Percentiles rank a stretch among this genome's conserved stretches.
phyloP scores from a whole-genome alignment of 2,888 invertebrate genomes.

The Brachylomia viminalis region DNA sequence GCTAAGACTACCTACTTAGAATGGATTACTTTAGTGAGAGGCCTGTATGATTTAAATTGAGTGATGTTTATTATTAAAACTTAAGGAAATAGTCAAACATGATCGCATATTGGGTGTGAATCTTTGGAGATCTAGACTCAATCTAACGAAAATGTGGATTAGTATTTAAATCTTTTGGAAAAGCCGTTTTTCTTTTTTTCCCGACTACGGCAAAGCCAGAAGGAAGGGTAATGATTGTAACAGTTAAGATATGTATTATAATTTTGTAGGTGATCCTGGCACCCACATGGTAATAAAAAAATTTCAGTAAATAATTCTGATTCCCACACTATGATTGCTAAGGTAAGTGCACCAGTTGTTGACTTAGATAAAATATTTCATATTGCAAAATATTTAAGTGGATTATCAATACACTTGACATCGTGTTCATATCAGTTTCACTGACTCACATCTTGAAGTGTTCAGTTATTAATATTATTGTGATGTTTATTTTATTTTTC shows the following conservation, averaged over 20 bases:
- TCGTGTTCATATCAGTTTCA: conserved; percentile 60
- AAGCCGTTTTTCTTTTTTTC: not conserved
- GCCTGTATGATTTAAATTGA: not conserved
- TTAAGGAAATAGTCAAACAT: not conserved
- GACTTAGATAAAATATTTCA: conserved; percentile 69
- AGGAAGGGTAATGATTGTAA: no score
- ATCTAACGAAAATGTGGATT: not conserved
- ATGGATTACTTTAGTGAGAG: not conserved
- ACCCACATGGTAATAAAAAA: conserved; percentile 49
- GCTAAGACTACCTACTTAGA: not conserved
- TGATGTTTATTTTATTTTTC: conserved; percentile 18
- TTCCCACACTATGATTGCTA: conserved; percentile 69
- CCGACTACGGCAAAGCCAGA: no score
- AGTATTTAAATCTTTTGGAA: not conserved
- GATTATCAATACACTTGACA: conserved; percentile 77
- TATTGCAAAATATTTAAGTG: conserved; percentile 78
- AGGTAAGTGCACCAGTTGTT: conserved; percentile 66
- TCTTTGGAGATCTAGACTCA: not conserved
- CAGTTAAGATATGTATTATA: no score
- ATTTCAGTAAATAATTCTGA: conserved; percentile 56
- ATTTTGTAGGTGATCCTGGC: no score
- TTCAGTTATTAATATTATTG: conserved; percentile 62
- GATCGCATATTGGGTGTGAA: not conserved
- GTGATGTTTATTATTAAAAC: not conserved
- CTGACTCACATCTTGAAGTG: conserved; percentile 68